Evolutionary conservation across 1,140 invertebrate genomes (phyloP).

Genomic region (Bombus soroeensis): DNA sequence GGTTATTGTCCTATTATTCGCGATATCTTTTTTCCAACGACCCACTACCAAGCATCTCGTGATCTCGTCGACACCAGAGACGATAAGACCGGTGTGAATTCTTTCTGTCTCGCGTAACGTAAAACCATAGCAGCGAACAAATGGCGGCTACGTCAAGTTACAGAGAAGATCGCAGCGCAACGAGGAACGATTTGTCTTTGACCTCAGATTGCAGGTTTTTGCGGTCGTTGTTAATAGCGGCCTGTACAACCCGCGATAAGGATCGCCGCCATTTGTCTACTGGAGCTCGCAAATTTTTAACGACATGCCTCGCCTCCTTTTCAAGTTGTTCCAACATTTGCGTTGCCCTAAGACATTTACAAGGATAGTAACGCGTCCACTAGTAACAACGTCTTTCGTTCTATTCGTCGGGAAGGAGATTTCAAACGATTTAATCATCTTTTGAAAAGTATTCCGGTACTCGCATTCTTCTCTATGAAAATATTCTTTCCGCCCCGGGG

Average conservation of each 20-base stretch:
- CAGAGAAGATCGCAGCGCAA: constrained; percentile 57
- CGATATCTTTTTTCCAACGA: constrained; percentile 12
- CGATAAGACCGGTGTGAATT: constrained; percentile 42
- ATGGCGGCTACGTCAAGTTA: constrained; percentile 64
- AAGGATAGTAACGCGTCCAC: background rate
- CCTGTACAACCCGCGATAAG: constrained; percentile 67
- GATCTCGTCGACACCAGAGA: constrained; percentile 18
- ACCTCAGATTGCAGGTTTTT: constrained; percentile 71
- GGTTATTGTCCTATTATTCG: background rate
- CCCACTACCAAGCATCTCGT: background rate
- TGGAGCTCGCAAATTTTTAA: constrained; percentile 68
- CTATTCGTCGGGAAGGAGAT: background rate
- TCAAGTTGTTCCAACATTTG: background rate
- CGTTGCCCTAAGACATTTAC: background rate
- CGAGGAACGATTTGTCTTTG: constrained; percentile 70
- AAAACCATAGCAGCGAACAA: constrained; percentile 57
- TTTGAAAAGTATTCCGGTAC: background rate
- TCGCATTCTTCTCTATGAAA: background rate
- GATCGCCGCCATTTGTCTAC: constrained; percentile 69
- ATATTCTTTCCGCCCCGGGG: background rate
- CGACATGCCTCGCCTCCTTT: constrained; percentile 18
- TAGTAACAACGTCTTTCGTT: background rate
- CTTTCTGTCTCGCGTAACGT: constrained; percentile 48
- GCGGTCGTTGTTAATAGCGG: constrained; percentile 70
- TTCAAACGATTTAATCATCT: constrained; percentile 47